Conservation (phyloP, 2,888 invertebrate species). For the Xanthia icteritia region DNA sequence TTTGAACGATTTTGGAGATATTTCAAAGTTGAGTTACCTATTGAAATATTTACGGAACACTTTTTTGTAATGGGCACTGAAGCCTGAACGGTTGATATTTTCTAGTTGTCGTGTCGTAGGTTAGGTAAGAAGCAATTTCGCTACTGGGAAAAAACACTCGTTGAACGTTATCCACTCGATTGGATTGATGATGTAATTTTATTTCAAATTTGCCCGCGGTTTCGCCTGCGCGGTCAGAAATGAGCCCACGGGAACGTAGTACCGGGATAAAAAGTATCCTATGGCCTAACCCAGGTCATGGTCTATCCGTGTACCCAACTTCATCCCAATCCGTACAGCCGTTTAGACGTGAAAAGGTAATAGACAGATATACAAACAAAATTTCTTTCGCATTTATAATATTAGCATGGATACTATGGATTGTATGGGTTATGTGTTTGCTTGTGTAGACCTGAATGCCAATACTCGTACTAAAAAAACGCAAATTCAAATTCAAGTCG, state of each 20-base stretch:
- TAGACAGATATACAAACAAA: too few species aligned
- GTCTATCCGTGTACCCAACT: not conserved
- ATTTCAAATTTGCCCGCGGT: not conserved
- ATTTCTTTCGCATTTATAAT: not conserved
- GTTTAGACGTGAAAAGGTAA: not conserved
- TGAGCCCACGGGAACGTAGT: not conserved
- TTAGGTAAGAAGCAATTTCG: constrained; percentile 7
- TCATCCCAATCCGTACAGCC: not conserved
- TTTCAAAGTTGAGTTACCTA: not conserved
- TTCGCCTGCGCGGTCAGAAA: not conserved
- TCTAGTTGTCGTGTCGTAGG: not conserved
- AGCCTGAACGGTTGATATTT: not conserved
- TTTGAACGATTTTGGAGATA: not conserved
- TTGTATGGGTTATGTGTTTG: too few species aligned
- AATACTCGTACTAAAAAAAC: too few species aligned
- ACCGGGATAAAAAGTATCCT: not conserved
- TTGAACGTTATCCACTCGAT: not conserved
- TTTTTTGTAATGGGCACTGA: not conserved
- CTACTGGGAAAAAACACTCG: not conserved
- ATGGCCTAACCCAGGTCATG: not conserved
- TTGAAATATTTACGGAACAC: not conserved
- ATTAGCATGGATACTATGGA: too few species aligned
- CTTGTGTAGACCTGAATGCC: not conserved
- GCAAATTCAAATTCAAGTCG: too few species aligned
- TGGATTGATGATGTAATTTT: constrained; percentile 8